Conservation (phyloP, 2,113 vertebrate species). For the Labeo catla region DNA sequence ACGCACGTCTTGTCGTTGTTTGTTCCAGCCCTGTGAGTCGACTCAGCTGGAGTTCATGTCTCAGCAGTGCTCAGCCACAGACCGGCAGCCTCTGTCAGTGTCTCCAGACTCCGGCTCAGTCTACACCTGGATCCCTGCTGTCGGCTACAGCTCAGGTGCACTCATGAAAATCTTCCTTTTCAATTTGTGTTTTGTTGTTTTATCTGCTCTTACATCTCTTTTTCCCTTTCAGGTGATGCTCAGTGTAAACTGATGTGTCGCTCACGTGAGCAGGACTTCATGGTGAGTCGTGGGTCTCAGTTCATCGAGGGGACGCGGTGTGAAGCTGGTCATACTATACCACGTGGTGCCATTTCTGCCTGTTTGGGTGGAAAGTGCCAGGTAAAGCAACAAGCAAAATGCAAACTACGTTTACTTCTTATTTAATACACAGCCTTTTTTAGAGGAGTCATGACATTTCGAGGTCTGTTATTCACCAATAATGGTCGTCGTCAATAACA, state of each 20-base stretch:
- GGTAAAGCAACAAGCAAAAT: constrained; percentile 66
- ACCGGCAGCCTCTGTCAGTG: constrained; percentile 79
- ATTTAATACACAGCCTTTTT: not conserved
- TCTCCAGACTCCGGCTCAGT: constrained; percentile 66
- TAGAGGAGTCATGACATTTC: not conserved
- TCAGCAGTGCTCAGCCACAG: constrained; percentile 86
- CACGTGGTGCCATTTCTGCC: constrained; percentile 67
- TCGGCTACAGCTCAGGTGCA: constrained; percentile 81
- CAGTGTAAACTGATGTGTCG: constrained; percentile 88
- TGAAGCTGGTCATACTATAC: constrained; percentile 65
- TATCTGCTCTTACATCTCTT: not conserved
- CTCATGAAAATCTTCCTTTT: not conserved
- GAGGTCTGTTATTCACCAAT: not conserved
- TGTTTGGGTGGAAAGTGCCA: constrained; percentile 86
- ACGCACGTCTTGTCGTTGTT: not conserved
- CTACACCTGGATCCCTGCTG: constrained; percentile 87
- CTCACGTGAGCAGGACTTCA: constrained; percentile 82
- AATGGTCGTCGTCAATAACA: too few species aligned
- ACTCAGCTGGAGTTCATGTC: constrained; percentile 90
- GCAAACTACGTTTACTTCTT: not conserved
- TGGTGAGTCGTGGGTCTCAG: constrained; percentile 82
- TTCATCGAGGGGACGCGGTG: constrained; percentile 94
- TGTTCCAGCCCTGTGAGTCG: constrained; percentile 77
- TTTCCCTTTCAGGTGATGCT: constrained; percentile 77
- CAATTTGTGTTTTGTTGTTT: not conserved